A percentile compares a stretch with the other conserved stretches of the same genome.
phyloP scores from a whole-genome alignment of 2,797 vertebrate genomes.

The Oreochromis grahami region DNA sequence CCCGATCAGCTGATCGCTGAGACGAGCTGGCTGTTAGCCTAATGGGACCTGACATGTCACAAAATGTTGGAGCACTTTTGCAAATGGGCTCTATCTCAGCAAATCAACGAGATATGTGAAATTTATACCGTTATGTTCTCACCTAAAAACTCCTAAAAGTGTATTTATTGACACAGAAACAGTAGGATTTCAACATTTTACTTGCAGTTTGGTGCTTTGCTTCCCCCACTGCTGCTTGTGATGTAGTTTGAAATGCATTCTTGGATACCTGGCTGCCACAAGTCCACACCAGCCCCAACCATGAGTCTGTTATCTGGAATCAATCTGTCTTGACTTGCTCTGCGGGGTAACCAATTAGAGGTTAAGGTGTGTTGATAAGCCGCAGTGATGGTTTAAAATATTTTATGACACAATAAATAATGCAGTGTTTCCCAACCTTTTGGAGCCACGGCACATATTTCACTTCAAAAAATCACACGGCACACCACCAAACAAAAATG shows the following conservation, averaged over 20 bases:
- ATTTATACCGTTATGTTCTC: background rate
- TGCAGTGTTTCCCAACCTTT: background rate
- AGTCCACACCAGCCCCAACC: background rate
- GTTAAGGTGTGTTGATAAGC: background rate
- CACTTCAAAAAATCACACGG: background rate
- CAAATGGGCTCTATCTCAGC: background rate
- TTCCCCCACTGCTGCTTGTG: fast-evolving
- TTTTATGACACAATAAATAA: background rate
- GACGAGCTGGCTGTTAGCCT: background rate
- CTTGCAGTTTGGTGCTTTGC: background rate
- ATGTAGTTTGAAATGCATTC: background rate
- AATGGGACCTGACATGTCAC: background rate
- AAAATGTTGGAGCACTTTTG: background rate
- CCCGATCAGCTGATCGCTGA: background rate
- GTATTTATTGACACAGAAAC: background rate
- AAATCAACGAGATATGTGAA: fast-evolving
- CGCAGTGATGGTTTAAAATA: background rate
- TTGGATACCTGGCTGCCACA: background rate
- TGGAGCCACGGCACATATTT: background rate
- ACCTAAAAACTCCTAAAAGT: background rate
- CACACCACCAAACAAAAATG: background rate
- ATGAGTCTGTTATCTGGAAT: background rate
- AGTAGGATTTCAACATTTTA: background rate
- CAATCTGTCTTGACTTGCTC: no score
- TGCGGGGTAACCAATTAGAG: fast-evolving